Evolutionary conservation across 1,140 invertebrate species (phyloP).

Genomic region (Cardiocondyla obscurior): DNA sequence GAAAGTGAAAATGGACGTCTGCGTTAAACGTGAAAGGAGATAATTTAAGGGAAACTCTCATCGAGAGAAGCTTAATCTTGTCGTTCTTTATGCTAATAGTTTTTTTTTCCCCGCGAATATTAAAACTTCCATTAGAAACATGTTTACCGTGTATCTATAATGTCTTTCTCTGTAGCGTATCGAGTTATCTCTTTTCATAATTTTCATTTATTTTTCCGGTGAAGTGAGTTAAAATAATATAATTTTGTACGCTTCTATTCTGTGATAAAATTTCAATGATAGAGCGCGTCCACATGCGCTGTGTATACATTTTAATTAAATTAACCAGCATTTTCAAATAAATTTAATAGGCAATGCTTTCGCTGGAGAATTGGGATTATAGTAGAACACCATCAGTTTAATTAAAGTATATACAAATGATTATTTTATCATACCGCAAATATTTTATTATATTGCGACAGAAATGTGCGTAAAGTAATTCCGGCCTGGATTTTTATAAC

Average conservation of each 20-base stretch:
- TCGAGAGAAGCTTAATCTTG: neutral
- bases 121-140: neutral
- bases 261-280: neutral
- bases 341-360: neutral
- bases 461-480: neutral
- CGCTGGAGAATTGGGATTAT: conserved; percentile 10
- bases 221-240: neutral
- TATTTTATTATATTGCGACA: neutral
- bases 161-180: too few species aligned
- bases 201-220: neutral
- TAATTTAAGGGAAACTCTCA: neutral
- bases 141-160: neutral
- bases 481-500: neutral
- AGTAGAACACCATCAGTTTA: neutral
- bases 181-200: neutral
- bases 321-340: neutral
- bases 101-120: neutral
- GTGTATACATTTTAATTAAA: conserved; percentile 17
- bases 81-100: neutral
- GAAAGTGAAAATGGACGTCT: neutral
- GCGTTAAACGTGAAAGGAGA: neutral
- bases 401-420: conserved; percentile 17
- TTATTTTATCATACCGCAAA: neutral
- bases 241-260: neutral
- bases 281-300: neutral